These are phyloP conservation scores for Drosophila tsacasi DNA, from an alignment of 1,140 invertebrate genomes.

Conservation along the genomic window DNA sequence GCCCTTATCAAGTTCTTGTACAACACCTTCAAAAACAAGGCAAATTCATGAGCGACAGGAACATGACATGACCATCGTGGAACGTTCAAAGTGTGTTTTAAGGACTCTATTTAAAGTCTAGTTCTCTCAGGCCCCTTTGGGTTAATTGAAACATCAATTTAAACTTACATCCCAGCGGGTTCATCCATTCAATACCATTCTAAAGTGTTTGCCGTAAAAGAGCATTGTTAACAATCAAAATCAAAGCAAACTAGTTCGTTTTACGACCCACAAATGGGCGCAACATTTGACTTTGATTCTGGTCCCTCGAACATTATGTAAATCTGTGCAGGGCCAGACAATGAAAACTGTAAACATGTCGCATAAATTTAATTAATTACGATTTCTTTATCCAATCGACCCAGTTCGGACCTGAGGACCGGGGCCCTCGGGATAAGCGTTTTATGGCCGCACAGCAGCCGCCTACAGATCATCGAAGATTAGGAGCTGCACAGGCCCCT, in stretches of 20 bases:
- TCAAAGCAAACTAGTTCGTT: slow-evolving; percentile 58
- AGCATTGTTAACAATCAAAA: slow-evolving; percentile 43
- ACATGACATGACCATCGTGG: slow-evolving; percentile 1
- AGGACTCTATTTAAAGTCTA: not conserved
- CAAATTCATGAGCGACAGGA: slow-evolving; percentile 2
- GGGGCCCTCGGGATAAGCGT: slow-evolving; percentile 51
- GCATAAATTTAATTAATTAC: slow-evolving; percentile 84
- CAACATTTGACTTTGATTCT: slow-evolving; percentile 71
- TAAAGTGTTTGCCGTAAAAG: slow-evolving; percentile 31
- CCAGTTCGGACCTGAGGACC: slow-evolving; percentile 42
- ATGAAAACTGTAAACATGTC: slow-evolving; percentile 83
- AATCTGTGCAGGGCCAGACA: slow-evolving; percentile 65
- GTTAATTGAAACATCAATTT: slow-evolving; percentile 35
- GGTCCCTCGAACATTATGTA: slow-evolving; percentile 63
- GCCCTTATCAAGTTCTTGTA: not conserved
- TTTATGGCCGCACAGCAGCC: slow-evolving; percentile 80
- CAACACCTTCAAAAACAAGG: not conserved
- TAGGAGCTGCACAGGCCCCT: slow-evolving; percentile 40
- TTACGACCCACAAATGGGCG: slow-evolving; percentile 53
- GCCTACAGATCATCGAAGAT: slow-evolving; percentile 76
- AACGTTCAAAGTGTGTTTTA: not conserved
- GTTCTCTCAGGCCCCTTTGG: not conserved
- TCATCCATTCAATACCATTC: slow-evolving; percentile 13
- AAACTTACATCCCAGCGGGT: slow-evolving; percentile 4
- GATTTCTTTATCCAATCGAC: slow-evolving; percentile 83